A percentile compares a stretch with the other conserved stretches of the same genome.
Conservation (phyloP, 2,888 invertebrate species). For the Rhamphomyia laevipes region DNA sequence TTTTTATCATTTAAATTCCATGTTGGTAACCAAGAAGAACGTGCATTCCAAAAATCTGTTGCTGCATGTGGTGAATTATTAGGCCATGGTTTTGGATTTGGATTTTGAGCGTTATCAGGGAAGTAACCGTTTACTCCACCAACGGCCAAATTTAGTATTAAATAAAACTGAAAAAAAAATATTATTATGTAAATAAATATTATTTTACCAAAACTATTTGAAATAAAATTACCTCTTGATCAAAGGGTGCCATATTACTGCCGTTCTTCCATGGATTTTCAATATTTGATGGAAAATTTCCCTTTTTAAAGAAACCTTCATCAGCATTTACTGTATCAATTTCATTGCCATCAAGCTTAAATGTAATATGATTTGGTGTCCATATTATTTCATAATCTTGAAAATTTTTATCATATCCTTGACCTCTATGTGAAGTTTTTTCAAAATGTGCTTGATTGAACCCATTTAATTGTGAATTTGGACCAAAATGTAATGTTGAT, state of each 20-base stretch:
- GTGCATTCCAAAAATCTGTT: constrained; percentile 51
- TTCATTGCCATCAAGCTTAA: constrained; percentile 40
- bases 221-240: constrained; percentile 41
- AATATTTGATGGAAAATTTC: constrained; percentile 41
- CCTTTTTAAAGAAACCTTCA: constrained; percentile 55
- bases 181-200: constrained; percentile 5
- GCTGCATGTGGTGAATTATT: constrained; percentile 32
- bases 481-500: constrained; percentile 57
- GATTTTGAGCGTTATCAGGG: constrained; percentile 46
- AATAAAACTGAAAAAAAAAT: constrained; percentile 39
- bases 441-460: constrained; percentile 37
- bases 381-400: constrained; percentile 56
- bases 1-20: constrained; percentile 40
- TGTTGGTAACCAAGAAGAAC: constrained; percentile 44
- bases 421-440: constrained; percentile 13
- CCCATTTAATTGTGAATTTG: constrained; percentile 42
- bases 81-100: constrained; percentile 45
- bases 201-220: not conserved
- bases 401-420: constrained; percentile 31
- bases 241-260: constrained; percentile 54
- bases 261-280: constrained; percentile 22
- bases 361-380: constrained; percentile 39
- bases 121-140: constrained; percentile 52
- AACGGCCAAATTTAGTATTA: constrained; percentile 54
- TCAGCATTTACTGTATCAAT: constrained; percentile 40